Evolutionary conservation across 2,888 invertebrate species (phyloP).

Genomic region (Meandrusa payeni): DNA sequence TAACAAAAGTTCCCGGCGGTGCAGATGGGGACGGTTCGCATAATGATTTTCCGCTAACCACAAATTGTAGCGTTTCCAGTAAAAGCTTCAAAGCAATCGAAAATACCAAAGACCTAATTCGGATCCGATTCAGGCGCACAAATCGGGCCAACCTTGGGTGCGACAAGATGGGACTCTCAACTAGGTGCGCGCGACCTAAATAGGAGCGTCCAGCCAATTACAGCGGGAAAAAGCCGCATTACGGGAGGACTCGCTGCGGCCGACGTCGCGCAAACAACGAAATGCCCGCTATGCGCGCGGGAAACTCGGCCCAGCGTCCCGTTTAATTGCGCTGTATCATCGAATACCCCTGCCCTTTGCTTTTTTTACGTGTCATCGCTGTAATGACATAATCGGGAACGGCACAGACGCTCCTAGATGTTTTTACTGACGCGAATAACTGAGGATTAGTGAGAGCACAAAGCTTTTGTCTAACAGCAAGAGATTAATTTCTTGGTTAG

Average conservation of each 20-base stretch:
- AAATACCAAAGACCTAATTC: conserved; percentile 20
- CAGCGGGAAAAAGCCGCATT: conserved; percentile 29
- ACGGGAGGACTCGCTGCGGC: conserved; percentile 27
- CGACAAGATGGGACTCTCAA: conserved; percentile 16
- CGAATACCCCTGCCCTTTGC: conserved; percentile 75
- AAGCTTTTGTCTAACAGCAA: conserved; percentile 12
- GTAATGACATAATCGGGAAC: conserved; percentile 75
- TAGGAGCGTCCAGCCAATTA: conserved; percentile 30
- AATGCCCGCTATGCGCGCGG: conserved; percentile 38
- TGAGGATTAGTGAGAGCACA: neutral
- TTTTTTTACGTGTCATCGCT: conserved; percentile 52
- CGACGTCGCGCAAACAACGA: conserved; percentile 32
- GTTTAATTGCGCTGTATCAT: conserved; percentile 76
- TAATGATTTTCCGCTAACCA: too few relatives aligned
- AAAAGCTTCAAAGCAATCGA: conserved; percentile 2
- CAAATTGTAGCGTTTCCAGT: conserved; percentile 21
- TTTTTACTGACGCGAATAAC: conserved; percentile 37
- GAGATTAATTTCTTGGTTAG: conserved; percentile 27
- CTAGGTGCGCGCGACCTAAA: conserved; percentile 13
- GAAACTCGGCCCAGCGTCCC: conserved; percentile 38
- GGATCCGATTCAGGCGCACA: conserved; percentile 3
- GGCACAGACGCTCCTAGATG: conserved; percentile 41
- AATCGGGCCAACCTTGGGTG: neutral
- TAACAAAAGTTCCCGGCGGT: too few relatives aligned
- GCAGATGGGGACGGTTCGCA: too few relatives aligned